phyloP scores from a whole-genome alignment of 2,888 invertebrate genomes.

The Tipula lateralis region DNA sequence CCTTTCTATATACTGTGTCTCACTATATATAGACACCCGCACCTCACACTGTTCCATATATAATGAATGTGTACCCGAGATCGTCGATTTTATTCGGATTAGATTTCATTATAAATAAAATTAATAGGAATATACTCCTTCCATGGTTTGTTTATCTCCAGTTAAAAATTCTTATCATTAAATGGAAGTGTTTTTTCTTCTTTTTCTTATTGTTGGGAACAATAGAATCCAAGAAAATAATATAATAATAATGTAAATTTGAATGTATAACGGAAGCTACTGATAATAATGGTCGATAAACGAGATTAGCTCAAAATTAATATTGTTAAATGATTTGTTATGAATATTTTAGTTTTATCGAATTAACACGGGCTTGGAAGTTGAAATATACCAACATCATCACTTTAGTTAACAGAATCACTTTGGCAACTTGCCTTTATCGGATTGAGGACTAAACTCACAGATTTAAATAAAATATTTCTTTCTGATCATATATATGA shows the following conservation, averaged over 20 bases:
- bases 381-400: too few relatives aligned
- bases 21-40: neutral
- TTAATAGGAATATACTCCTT: neutral
- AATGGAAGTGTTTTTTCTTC: conserved; percentile 13
- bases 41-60: neutral
- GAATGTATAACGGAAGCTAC: neutral
- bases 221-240: neutral
- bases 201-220: neutral
- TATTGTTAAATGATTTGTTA: neutral
- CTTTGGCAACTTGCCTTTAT: too few relatives aligned
- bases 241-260: neutral
- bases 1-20: neutral
- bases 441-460: too few relatives aligned
- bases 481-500: too few relatives aligned
- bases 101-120: conserved; percentile 12
- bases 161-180: conserved; percentile 7
- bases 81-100: neutral
- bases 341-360: neutral
- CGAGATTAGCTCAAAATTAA: neutral
- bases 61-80: neutral
- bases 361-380: too few relatives aligned
- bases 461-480: too few relatives aligned
- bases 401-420: too few relatives aligned
- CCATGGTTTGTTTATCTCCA: neutral
- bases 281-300: neutral